Conservation (phyloP, 1,140 invertebrate genomes). For the Heliconius nattereri region DNA sequence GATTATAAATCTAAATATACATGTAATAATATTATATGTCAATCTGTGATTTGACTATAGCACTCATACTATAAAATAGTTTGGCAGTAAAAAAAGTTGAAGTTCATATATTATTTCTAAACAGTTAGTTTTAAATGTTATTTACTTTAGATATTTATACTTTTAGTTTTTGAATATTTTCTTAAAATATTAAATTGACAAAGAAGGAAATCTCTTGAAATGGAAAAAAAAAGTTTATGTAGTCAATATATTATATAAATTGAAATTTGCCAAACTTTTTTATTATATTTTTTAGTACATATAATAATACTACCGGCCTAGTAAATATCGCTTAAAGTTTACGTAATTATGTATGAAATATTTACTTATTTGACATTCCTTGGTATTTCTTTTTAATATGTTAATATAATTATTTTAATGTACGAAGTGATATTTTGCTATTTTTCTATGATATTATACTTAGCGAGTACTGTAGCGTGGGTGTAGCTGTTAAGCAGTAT, state of each 20-base stretch:
- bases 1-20: not conserved
- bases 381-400: not conserved
- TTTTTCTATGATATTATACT: slow-evolving; percentile 8
- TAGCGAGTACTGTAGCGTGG: slow-evolving; percentile 11
- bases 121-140: too few species aligned
- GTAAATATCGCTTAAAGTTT: not conserved
- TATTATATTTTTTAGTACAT: not conserved
- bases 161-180: not conserved
- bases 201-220: not conserved
- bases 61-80: not conserved
- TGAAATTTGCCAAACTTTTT: not conserved
- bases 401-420: slow-evolving; percentile 4
- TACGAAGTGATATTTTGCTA: slow-evolving; percentile 10
- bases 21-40: not conserved
- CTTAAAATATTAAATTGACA: not conserved
- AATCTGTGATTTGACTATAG: not conserved
- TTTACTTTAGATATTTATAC: not conserved
- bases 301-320: not conserved
- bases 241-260: too few species aligned
- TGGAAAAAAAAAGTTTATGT: not conserved
- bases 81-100: not conserved
- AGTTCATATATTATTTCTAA: not conserved
- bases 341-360: not conserved
- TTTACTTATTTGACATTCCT: not conserved
- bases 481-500: slow-evolving; percentile 25